A percentile compares a stretch with the other conserved stretches of the same genome.
phyloP scores from a whole-genome alignment of 2,888 invertebrate species.

The Ecdyonurus torrentis region DNA sequence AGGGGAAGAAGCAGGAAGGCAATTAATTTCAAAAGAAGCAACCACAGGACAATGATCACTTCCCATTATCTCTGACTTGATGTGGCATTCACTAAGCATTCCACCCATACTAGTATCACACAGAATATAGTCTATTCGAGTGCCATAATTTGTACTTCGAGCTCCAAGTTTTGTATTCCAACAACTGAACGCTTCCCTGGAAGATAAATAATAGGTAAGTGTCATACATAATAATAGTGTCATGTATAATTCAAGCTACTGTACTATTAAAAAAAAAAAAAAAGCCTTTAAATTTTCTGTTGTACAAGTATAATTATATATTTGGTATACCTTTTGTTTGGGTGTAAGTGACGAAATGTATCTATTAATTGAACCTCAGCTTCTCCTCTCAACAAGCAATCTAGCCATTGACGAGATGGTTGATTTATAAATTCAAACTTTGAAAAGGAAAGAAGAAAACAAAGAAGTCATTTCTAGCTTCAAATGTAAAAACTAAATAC shows the following conservation, averaged over 20 bases:
- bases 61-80: constrained; percentile 22
- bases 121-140: constrained; percentile 32
- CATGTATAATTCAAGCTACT: too few relatives aligned
- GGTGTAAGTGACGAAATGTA: constrained; percentile 28
- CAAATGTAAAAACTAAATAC: too few relatives aligned
- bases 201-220: too few relatives aligned
- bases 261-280: too few relatives aligned
- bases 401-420: constrained; percentile 24
- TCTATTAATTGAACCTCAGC: constrained; percentile 23
- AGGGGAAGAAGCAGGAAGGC: constrained; percentile 19
- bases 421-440: constrained; percentile 17
- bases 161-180: constrained; percentile 29
- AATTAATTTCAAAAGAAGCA: constrained; percentile 18
- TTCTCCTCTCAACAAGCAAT: constrained; percentile 20
- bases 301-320: background rate
- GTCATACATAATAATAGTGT: too few relatives aligned
- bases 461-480: too few relatives aligned
- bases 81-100: constrained; percentile 19
- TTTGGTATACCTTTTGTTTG: constrained; percentile 16
- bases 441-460: background rate
- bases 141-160: constrained; percentile 30
- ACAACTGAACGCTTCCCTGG: constrained; percentile 27
- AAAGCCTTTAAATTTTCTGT: too few relatives aligned
- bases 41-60: constrained; percentile 34
- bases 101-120: constrained; percentile 19